Evolutionary conservation across 2,797 vertebrate species (phyloP).

Genomic region (Melanotaenia parkinsoni): DNA sequence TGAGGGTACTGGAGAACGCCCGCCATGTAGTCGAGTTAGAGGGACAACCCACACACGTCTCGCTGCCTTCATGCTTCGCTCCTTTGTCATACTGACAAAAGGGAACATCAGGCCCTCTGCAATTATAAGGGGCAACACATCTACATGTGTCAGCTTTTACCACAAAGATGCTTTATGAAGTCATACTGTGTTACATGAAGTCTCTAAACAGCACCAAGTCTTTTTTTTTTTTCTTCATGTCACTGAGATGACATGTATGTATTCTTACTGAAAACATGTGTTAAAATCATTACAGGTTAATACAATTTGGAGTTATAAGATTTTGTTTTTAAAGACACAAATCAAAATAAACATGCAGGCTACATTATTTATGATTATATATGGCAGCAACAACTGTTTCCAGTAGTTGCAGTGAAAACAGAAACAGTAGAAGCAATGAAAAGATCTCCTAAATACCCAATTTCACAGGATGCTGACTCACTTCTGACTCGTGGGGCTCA

Average conservation of each 20-base stretch:
- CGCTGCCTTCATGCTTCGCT: background rate
- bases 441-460: background rate
- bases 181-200: background rate
- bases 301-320: background rate
- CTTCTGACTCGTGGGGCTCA: constrained; percentile 10
- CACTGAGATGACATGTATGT: background rate
- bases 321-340: too few relatives aligned
- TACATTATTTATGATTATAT: background rate
- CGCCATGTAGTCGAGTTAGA: background rate
- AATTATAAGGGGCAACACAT: background rate
- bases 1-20: constrained; percentile 8
- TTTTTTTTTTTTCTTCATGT: constrained; percentile 3
- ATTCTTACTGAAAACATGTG: background rate
- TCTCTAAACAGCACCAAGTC: background rate
- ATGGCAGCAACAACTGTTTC: background rate
- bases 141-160: constrained; percentile 22
- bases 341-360: background rate
- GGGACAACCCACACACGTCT: constrained; percentile 5
- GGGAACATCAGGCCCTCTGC: background rate
- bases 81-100: background rate
- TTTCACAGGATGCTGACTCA: constrained; percentile 23
- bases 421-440: background rate
- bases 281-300: background rate
- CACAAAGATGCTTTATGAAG: constrained; percentile 10
- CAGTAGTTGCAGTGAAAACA: background rate